Evolutionary conservation across 2,113 vertebrate species (phyloP).

Genomic region (Callocephalon fimbriatum): DNA sequence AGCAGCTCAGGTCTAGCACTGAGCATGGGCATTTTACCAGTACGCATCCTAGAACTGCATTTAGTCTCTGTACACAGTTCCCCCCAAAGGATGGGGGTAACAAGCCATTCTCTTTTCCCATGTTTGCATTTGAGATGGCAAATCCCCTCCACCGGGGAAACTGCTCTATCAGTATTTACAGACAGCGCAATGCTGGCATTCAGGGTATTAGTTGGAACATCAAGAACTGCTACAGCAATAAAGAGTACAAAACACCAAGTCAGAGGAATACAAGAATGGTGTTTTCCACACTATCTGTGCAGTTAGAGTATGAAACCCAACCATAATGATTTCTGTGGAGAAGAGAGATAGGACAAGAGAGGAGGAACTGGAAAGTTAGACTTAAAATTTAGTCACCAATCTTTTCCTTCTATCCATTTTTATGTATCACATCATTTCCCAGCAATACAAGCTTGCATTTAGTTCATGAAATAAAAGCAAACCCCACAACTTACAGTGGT

Average conservation of each 20-base stretch:
- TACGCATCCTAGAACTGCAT: rapidly evolving
- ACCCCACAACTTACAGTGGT: neutral
- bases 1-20: neutral
- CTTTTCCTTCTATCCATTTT: neutral
- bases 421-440: neutral
- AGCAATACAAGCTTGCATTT: neutral
- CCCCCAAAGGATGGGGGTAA: neutral
- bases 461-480: neutral
- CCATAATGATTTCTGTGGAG: neutral
- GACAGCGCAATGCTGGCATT: rapidly evolving
- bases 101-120: neutral
- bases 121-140: neutral
- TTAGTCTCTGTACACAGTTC: neutral
- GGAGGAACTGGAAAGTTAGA: neutral
- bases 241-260: neutral
- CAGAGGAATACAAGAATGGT: neutral
- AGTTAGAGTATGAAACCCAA: neutral
- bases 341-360: neutral
- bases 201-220: neutral
- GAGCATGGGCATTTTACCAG: neutral
- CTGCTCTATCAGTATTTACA: rapidly evolving
- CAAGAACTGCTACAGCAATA: neutral
- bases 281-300: neutral
- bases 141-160: neutral
- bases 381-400: neutral